Base-by-base conservation (phyloP, 2,888 invertebrate genomes). In the Drosophila siamana region DNA sequence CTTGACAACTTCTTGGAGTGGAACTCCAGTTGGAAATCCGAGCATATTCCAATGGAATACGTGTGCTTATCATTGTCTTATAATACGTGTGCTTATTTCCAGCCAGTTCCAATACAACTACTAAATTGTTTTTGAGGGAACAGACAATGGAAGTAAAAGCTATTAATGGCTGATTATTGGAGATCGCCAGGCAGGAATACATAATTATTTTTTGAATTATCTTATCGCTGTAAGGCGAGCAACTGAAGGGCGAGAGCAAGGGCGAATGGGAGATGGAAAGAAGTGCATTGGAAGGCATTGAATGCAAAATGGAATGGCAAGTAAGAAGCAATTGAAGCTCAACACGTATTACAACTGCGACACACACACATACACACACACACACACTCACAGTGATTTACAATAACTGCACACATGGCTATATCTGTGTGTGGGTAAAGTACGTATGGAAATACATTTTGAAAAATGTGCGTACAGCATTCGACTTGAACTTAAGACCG, bases 401-500 rank as follows among this genome's bases (percentile, higher is more conserved):
- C 19, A 28, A 51, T 40, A 13, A 16, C 30, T 41, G n/a, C 2
- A n/a, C 28, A 41, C n/a, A 19, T 28, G 26, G 26, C 6, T 1
- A 8, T 16, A 41, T 33, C 9, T 30, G 30, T 30, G 30, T 33
- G 33, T 33, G 33, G 11, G 33, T 33, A n/a, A 38, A 38, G 15
- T 47, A 16, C 19, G 15, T 24, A 26, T 26, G 47, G 43, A 50
- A 47, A 9, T 46, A 30, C n/a, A 16, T 43, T 43, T 43, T 8
- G 9, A 38, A 40, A 50, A 67, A 44, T 55, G 56, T 61, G 48
- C 38, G 47, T 54, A 54, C 22, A 55, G 13, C n/a, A 38, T 16
- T 26, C 24, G 15, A 46, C 52, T 54, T 57, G 48, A 74, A 61
- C 50, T 28, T 19, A 22, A 59, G 57, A 74, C 76, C 70, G 61